Percentiles rank a stretch among this genome's conserved stretches.
Evolutionary conservation across 35 echinoderm and acorn worm species (phyloP).

Genomic region (Acanthaster planci): DNA sequence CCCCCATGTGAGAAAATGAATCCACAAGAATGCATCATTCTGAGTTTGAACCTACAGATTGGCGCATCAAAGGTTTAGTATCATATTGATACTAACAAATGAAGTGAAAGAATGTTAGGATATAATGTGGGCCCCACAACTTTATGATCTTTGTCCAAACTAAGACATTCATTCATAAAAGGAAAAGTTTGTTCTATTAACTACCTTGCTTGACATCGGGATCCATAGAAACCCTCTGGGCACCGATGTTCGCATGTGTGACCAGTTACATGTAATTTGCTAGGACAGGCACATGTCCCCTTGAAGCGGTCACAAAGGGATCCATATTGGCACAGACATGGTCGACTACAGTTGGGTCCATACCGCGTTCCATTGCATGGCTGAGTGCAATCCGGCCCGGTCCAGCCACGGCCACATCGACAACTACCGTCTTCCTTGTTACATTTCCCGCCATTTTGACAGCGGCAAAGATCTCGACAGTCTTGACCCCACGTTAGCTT

Average conservation of each 20-base stretch:
- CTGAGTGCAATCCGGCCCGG: slow-evolving; percentile 44
- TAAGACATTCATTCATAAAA: too few species aligned
- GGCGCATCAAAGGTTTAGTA: too few species aligned
- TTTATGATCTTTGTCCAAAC: too few species aligned
- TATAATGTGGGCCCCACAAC: too few species aligned
- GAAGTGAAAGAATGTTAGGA: too few species aligned
- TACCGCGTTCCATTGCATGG: slow-evolving; percentile 48
- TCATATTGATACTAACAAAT: too few species aligned
- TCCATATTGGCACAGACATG: slow-evolving; percentile 73
- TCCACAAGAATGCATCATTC: too few species aligned
- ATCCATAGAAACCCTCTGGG: slow-evolving; percentile 46
- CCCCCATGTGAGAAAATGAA: too few species aligned
- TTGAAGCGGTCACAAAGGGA: slow-evolving; percentile 59
- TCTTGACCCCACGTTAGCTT: slow-evolving; percentile 36
- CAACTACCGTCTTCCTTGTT: slow-evolving; percentile 55
- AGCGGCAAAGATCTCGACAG: slow-evolving; percentile 56
- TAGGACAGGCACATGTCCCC: slow-evolving; percentile 60
- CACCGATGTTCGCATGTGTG: slow-evolving; percentile 30
- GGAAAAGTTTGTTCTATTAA: too few species aligned
- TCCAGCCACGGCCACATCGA: slow-evolving; percentile 60
- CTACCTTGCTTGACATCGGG: slow-evolving; percentile 45
- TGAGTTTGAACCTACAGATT: too few species aligned
- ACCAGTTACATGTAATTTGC: slow-evolving; percentile 67
- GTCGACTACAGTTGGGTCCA: slow-evolving; percentile 54
- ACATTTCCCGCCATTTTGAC: slow-evolving; percentile 67